phyloP scores from a whole-genome alignment of 2,113 vertebrate genomes.

The Malurus cyaneus region DNA sequence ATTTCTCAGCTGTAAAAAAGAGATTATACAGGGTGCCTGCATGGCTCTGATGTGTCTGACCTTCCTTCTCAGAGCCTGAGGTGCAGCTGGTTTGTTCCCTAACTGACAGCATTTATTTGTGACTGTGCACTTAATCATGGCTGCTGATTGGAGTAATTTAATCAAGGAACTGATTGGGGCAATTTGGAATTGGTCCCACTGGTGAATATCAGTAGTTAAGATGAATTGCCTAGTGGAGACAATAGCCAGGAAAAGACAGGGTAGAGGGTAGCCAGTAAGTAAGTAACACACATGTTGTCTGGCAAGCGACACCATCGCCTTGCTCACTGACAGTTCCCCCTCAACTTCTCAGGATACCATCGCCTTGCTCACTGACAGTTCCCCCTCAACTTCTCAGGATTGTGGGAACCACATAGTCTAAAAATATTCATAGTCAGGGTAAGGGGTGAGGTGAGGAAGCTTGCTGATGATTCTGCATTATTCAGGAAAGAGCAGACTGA shows the following conservation, averaged over 20 bases:
- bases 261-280: neutral
- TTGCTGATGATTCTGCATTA: neutral
- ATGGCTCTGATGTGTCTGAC: neutral
- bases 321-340: neutral
- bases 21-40: neutral
- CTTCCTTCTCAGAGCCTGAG: neutral
- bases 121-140: neutral
- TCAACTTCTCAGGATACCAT: neutral
- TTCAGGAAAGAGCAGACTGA: neutral
- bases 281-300: neutral
- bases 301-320: neutral
- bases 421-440: neutral
- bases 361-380: neutral
- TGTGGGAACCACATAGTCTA: neutral
- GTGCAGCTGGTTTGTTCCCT: neutral
- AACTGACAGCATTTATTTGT: neutral
- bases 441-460: neutral
- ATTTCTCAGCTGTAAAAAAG: neutral
- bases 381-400: neutral
- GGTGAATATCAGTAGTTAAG: neutral
- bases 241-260: neutral
- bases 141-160: constrained; percentile 35
- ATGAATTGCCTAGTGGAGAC: neutral
- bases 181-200: constrained; percentile 5
- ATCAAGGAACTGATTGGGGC: neutral